Base-by-base conservation (phyloP, 1,140 invertebrate species). In the Proales similis region DNA sequence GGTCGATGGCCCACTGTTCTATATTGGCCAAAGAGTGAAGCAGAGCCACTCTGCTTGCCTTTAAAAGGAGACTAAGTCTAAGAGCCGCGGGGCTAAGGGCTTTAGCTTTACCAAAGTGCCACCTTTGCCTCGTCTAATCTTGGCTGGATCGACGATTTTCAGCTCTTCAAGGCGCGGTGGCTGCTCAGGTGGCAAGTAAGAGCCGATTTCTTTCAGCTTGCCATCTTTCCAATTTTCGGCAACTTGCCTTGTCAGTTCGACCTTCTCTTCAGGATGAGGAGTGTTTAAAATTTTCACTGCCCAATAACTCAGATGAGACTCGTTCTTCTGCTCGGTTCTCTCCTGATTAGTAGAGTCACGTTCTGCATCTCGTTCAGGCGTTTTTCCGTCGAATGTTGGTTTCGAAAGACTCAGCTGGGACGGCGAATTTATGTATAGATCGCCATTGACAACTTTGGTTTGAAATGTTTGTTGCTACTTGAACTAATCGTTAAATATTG, bases 11-110 rank as follows among this genome's bases (percentile, higher is more conserved):
- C 67, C 67, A 68, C 26, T 66, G 67, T 45, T 68, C 67, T 43
- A 68, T 68, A 36, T 68, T 68, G 17, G 67, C 67, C 43, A 68
- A 32, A n/a, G 67, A 65, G 45, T 68, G 67, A 3, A 68, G 53
- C 20, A 64, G 53, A 29, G 67, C 65, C n/a, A 67, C 65, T 19
- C 67, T 46, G 36, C 67, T 68, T 20, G 57, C 33, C 66, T 67
- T 19, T 1, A 57, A 43, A 20, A 53, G 42, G 57, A 49, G 3
- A 33, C 57, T 6, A 46, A 19, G 17, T 45, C 12, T 12, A 14
- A n/a, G 29, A 32, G 39, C 1, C 45, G n/a, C 22, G 7, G 14
- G 6, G 20, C 12, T 11, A 6, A 57, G 4, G 9, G 7, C 12
- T 1, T 17, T 26, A 63, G 11, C 20, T 14, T 45, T 65, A 67